Evolutionary conservation across 2,797 vertebrate genomes (phyloP), one percentile per base, ranked within the genome.

Genomic region (Perodicticus potto): DNA sequence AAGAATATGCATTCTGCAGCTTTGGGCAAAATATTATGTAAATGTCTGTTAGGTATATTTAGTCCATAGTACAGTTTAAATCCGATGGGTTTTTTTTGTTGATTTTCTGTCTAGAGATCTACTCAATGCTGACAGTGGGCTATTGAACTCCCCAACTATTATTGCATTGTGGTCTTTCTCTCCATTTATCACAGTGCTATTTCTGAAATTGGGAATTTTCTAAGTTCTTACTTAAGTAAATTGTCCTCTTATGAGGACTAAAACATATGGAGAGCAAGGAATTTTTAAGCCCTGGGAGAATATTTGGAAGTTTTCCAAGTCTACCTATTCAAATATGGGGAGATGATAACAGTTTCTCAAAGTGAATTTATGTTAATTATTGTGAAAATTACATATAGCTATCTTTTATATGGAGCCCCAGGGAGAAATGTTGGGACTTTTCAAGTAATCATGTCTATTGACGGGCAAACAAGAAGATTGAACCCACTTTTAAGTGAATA

Each of bases 361-460:
- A 87, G 32, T 90, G 87, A 77, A 55, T 80, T 69, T 78, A n/a
- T 78, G 22, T 86, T 76, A 65, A 45, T 29, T 77, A 76, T 61
- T 82, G 49, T 69, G 40, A 91, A 88, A 89, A 80, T 40, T 63
- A n/a, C 37, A 92, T 7, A 81, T 80, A 83, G 27, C 87, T 85
- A 22, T 92, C 27, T 82, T 85, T 92, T 85, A 70, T 74, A 27
- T 40, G 43, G n/a, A 78, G n/a, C 20, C 45, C 20, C 45, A 49
- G 14, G 1, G 20, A 17, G 93, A 91, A 80, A 72, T 65, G 27
- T 40, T 63, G 74, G 93, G n/a, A 77, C 5, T 72, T 83, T 92
- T 55, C 57, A 37, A 73, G 53, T 57, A 57, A 49, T 83, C 34
- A 85, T 19, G 9, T 72, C 59, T 87, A 40, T 4, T 77, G 55